Percentiles rank a stretch among this genome's conserved stretches.
Conservation (phyloP, 2,797 vertebrate genomes). For the Myotis findleyi region DNA sequence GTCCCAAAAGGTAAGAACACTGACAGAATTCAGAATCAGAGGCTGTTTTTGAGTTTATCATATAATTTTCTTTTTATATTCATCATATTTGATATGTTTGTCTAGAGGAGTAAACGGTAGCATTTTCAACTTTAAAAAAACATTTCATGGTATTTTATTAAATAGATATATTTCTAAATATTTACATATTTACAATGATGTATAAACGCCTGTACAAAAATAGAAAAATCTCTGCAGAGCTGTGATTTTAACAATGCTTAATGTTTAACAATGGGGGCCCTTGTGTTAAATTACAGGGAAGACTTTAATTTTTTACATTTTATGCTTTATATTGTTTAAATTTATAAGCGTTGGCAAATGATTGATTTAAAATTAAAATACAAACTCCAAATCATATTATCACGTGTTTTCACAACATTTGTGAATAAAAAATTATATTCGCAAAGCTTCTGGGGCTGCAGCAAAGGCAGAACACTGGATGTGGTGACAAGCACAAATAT, state of each 20-base stretch:
- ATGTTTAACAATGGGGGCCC: background rate
- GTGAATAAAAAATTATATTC: background rate
- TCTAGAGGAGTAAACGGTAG: background rate
- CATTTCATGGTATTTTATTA: background rate
- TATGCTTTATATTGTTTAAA: background rate
- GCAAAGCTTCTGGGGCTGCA: background rate
- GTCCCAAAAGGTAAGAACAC: background rate
- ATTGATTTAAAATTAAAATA: slow-evolving; percentile 22
- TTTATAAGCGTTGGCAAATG: background rate
- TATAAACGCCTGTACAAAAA: background rate
- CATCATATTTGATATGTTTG: background rate
- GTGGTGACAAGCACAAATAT: background rate
- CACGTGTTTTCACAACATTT: background rate
- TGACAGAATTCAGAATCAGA: background rate
- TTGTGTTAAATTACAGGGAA: background rate
- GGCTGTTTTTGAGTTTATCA: background rate
- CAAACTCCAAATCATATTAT: background rate
- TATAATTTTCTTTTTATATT: background rate
- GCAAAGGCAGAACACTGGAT: background rate
- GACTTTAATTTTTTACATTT: background rate
- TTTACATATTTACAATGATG: background rate
- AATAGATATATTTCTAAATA: slow-evolving; percentile 9
- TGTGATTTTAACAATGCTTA: background rate
- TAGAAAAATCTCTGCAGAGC: background rate
- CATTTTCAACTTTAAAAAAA: background rate